phyloP scores from a whole-genome alignment of 2,888 invertebrate genomes.

The Drosophila meridiana region DNA sequence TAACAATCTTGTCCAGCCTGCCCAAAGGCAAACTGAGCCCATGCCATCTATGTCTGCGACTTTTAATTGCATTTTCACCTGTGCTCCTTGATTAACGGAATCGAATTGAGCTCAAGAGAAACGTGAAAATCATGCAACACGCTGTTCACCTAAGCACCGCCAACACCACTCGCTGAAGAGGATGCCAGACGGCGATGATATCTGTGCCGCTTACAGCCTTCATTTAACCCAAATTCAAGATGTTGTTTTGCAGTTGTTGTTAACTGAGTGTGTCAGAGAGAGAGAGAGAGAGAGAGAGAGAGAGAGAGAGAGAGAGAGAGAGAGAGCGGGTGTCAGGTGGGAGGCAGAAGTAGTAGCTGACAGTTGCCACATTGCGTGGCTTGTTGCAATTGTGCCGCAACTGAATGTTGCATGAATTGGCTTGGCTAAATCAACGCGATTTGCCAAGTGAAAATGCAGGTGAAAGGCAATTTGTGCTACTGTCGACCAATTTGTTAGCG shows the following conservation, averaged over 20 bases:
- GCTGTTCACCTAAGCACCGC: background rate
- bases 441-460: slow-evolving; percentile 63
- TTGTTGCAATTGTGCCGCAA: slow-evolving; percentile 43
- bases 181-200: slow-evolving; percentile 24
- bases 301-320: too few species aligned
- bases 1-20: slow-evolving; percentile 4
- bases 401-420: slow-evolving; percentile 34
- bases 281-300: too few species aligned
- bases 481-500: slow-evolving; percentile 49
- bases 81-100: slow-evolving; percentile 53
- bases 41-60: background rate
- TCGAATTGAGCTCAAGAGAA: slow-evolving; percentile 41
- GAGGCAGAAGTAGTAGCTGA: background rate
- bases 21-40: background rate
- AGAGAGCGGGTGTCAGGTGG: background rate
- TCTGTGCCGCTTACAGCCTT: slow-evolving; percentile 36
- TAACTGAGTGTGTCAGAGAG: slow-evolving; percentile 1
- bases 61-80: slow-evolving; percentile 57
- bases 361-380: slow-evolving; percentile 49
- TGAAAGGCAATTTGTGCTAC: slow-evolving; percentile 63
- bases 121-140: slow-evolving; percentile 51
- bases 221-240: slow-evolving; percentile 63
- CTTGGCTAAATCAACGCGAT: slow-evolving; percentile 30
- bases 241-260: slow-evolving; percentile 38
- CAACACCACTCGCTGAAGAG: slow-evolving; percentile 11